These are phyloP conservation scores for Dendrolimus pini DNA, from an alignment of 2,888 invertebrate genomes.

Conservation along the genomic window DNA sequence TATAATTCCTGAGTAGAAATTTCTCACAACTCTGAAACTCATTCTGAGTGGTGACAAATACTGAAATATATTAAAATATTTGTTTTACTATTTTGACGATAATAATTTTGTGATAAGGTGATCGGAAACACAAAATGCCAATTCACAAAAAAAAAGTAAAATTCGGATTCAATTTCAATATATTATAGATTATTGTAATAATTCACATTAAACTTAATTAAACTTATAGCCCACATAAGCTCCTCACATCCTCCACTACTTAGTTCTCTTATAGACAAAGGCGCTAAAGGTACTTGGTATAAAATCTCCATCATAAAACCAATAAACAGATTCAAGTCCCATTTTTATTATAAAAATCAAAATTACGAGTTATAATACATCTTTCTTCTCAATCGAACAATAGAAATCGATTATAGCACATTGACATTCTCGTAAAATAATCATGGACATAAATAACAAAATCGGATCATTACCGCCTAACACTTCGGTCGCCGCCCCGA, in stretches of 20 bases:
- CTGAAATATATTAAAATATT: too few relatives aligned
- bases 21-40: too few relatives aligned
- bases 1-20: too few relatives aligned
- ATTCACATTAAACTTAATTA: slow-evolving; percentile 76
- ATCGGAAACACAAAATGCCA: slow-evolving; percentile 56
- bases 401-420: slow-evolving; percentile 70
- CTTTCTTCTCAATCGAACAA: slow-evolving; percentile 68
- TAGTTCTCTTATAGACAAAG: slow-evolving; percentile 62
- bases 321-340: slow-evolving; percentile 77
- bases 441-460: slow-evolving; percentile 71
- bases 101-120: slow-evolving; percentile 23
- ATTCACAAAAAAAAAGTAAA: slow-evolving; percentile 71
- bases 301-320: slow-evolving; percentile 75
- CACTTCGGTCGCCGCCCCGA: slow-evolving; percentile 32
- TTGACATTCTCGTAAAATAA: slow-evolving; percentile 65
- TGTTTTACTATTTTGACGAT: background rate
- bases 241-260: slow-evolving; percentile 68
- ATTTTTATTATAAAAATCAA: slow-evolving; percentile 76
- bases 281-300: slow-evolving; percentile 75
- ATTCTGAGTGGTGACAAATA: too few relatives aligned
- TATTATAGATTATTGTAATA: slow-evolving; percentile 77
- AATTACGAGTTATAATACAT: slow-evolving; percentile 77
- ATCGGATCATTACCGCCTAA: slow-evolving; percentile 52
- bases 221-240: slow-evolving; percentile 74
- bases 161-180: slow-evolving; percentile 76